Conservation (phyloP, 2,888 invertebrate species). For the Nezara viridula region DNA sequence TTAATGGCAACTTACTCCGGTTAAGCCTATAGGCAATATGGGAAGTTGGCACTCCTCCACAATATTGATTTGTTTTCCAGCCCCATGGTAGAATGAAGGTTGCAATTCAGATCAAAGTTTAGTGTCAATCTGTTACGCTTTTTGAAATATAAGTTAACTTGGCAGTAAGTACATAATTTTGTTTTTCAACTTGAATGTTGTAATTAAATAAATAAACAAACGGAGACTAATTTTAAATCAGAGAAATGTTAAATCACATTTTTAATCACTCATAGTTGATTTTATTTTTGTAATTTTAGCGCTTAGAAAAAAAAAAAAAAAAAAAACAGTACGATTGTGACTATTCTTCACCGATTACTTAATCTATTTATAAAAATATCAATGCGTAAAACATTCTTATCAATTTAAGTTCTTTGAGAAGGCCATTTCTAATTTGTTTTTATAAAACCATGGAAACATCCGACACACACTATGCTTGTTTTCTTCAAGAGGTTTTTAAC, state of each 20-base stretch:
- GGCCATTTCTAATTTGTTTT: background rate
- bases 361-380: background rate
- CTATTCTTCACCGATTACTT: background rate
- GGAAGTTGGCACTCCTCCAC: conserved; percentile 38
- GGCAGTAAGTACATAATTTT: background rate
- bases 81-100: conserved; percentile 1
- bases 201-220: conserved; percentile 11
- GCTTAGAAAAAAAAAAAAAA: background rate
- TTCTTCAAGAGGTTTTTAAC: background rate
- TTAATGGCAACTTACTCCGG: background rate
- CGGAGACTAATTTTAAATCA: background rate
- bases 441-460: background rate
- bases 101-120: conserved; percentile 30
- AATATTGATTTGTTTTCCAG: conserved; percentile 44
- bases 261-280: background rate
- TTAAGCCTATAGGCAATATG: background rate
- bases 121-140: background rate
- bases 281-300: background rate
- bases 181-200: background rate
- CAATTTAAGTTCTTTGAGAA: background rate
- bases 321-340: background rate
- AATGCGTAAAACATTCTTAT: background rate
- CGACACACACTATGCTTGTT: background rate
- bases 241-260: background rate
- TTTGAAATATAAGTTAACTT: background rate